Evolutionary conservation across 2,888 invertebrate species (phyloP).

Genomic region (Eurytoma californica): DNA sequence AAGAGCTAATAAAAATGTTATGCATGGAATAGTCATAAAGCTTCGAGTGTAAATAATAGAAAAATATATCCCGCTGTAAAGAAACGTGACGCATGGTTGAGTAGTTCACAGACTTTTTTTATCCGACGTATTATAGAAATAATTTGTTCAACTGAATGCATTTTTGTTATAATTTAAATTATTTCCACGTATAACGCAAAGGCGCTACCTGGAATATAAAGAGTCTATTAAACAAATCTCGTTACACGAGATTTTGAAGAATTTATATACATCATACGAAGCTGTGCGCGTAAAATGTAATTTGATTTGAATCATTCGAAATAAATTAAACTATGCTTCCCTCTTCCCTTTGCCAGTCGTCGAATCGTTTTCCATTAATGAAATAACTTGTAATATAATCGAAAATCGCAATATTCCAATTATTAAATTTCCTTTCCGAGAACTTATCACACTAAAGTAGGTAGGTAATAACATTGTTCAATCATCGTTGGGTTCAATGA

Average conservation of each 20-base stretch:
- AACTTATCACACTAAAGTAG: too few relatives aligned
- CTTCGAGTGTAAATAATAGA: background rate
- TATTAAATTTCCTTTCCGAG: too few relatives aligned
- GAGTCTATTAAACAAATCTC: background rate
- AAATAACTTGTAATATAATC: too few relatives aligned
- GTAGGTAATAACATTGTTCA: too few relatives aligned
- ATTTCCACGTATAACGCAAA: background rate
- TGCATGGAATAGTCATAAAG: background rate
- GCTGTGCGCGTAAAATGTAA: too few relatives aligned
- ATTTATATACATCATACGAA: background rate
- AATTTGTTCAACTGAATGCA: background rate
- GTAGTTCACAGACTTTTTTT: background rate
- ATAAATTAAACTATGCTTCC: too few relatives aligned
- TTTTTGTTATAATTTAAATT: background rate
- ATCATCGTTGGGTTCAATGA: too few relatives aligned
- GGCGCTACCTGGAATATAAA: background rate
- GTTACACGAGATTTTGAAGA: background rate
- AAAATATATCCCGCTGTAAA: background rate
- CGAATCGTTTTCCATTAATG: too few relatives aligned
- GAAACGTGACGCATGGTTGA: background rate
- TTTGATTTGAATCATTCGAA: too few relatives aligned
- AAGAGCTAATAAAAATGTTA: background rate
- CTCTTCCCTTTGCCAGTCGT: too few relatives aligned
- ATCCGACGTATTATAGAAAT: background rate
- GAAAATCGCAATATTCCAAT: too few relatives aligned